Evolutionary conservation across 2,113 vertebrate genomes (phyloP).

Genomic region (Nibea albiflora): DNA sequence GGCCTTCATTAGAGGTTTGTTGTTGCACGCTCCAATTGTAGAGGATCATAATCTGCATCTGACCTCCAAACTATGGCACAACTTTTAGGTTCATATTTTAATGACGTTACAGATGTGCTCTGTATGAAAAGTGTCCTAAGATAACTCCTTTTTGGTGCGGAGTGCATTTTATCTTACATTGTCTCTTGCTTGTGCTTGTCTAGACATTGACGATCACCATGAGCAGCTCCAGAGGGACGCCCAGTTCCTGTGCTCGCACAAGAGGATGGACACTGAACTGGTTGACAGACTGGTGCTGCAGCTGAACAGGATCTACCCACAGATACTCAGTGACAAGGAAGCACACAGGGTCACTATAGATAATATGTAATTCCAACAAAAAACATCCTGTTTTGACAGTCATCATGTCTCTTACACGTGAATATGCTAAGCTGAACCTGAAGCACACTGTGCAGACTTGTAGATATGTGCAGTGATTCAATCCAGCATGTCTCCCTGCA

Average conservation of each 20-base stretch:
- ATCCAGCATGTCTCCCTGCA: constrained; percentile 66
- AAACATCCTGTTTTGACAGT: not conserved
- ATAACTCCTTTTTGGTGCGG: too few relatives aligned
- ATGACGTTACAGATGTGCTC: too few relatives aligned
- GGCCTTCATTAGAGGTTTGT: constrained; percentile 13
- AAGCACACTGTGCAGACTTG: not conserved
- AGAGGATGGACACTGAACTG: constrained; percentile 88
- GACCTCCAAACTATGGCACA: not conserved
- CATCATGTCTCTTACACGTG: not conserved
- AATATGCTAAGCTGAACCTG: not conserved
- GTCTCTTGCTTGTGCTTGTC: not conserved
- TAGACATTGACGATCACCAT: constrained; percentile 77
- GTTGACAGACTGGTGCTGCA: constrained; percentile 94
- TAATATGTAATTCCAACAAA: not conserved
- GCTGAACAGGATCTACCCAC: constrained; percentile 94
- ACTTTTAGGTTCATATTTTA: not conserved
- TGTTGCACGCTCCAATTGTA: not conserved
- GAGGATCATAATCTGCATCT: constrained; percentile 2
- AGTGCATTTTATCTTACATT: not conserved
- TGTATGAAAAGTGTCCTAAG: too few relatives aligned
- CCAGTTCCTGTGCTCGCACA: constrained; percentile 86
- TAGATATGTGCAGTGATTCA: not conserved
- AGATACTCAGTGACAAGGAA: constrained; percentile 92
- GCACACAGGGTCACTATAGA: constrained; percentile 88
- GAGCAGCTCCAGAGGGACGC: constrained; percentile 88